A percentile compares a stretch with the other conserved stretches of the same genome.
phyloP scores from a whole-genome alignment of 2,797 vertebrate genomes.

The Jordanella pulchra region DNA sequence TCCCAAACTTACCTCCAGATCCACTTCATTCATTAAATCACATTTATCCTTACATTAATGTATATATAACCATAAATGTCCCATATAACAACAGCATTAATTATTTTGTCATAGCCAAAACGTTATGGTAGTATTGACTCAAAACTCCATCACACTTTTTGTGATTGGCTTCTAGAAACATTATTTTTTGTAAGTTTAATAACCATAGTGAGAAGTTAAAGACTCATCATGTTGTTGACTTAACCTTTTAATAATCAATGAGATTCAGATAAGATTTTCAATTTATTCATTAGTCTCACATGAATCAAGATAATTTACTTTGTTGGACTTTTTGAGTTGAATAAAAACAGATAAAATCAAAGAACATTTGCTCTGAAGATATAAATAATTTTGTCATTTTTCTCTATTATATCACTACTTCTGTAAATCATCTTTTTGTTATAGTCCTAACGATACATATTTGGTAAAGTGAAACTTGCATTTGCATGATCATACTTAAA shows the following conservation, averaged over 20 bases:
- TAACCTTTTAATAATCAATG: background rate
- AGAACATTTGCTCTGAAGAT: background rate
- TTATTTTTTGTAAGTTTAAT: conserved; percentile 19
- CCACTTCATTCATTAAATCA: too few relatives aligned
- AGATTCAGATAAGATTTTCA: too few relatives aligned
- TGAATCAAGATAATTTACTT: background rate
- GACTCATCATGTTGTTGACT: background rate
- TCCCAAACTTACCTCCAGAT: background rate
- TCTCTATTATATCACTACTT: background rate
- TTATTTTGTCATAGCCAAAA: background rate
- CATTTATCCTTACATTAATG: background rate
- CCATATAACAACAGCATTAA: background rate
- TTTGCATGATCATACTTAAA: background rate
- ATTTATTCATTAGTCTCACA: background rate
- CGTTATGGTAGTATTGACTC: background rate
- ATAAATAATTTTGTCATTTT: background rate
- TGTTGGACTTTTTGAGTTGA: background rate
- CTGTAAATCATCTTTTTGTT: too few relatives aligned
- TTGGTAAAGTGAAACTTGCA: background rate
- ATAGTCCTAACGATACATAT: background rate
- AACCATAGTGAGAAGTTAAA: background rate
- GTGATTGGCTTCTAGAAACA: background rate
- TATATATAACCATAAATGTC: background rate
- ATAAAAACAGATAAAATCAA: background rate
- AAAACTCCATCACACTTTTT: background rate